Evolutionary conservation across 2,888 invertebrate genomes (phyloP).

Genomic region (Ectropis crepuscularia): DNA sequence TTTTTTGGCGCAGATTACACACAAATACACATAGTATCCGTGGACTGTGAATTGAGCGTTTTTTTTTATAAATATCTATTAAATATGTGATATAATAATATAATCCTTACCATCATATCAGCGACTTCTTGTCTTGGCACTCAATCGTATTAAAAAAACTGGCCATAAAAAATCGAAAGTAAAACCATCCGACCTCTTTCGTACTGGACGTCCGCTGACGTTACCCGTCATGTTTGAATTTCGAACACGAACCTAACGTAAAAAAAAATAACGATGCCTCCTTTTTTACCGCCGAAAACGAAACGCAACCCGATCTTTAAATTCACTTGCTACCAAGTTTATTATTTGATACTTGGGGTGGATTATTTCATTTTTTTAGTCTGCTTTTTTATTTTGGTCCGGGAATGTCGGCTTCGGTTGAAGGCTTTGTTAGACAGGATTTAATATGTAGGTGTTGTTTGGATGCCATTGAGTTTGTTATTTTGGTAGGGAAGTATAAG

Average conservation of each 20-base stretch:
- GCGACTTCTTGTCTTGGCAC: not conserved
- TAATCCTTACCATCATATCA: too few relatives aligned
- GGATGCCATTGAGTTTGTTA: conserved; percentile 54
- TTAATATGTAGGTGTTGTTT: conserved; percentile 69
- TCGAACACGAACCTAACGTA: conserved; percentile 55
- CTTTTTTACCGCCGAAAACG: conserved; percentile 63
- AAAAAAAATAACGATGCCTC: conserved; percentile 34
- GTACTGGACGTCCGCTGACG: conserved; percentile 72
- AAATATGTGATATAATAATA: too few relatives aligned
- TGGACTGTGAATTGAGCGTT: too few relatives aligned
- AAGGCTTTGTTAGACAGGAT: conserved; percentile 63
- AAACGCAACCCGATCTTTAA: conserved; percentile 78
- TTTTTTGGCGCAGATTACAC: too few relatives aligned
- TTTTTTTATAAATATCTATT: too few relatives aligned
- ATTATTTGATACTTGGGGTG: conserved; percentile 82
- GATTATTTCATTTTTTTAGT: conserved; percentile 65
- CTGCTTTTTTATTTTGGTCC: conserved; percentile 60
- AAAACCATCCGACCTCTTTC: conserved; percentile 67
- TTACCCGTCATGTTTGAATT: conserved; percentile 77
- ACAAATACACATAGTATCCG: too few relatives aligned
- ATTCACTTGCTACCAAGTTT: conserved; percentile 85
- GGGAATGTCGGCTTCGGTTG: conserved; percentile 74
- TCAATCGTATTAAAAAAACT: not conserved
- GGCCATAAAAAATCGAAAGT: conserved; percentile 54
- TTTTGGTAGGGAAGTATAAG: conserved; percentile 42